These are phyloP conservation scores for Ceratina japonica DNA, from an alignment of 1,140 invertebrate species.

Conservation along the genomic window DNA sequence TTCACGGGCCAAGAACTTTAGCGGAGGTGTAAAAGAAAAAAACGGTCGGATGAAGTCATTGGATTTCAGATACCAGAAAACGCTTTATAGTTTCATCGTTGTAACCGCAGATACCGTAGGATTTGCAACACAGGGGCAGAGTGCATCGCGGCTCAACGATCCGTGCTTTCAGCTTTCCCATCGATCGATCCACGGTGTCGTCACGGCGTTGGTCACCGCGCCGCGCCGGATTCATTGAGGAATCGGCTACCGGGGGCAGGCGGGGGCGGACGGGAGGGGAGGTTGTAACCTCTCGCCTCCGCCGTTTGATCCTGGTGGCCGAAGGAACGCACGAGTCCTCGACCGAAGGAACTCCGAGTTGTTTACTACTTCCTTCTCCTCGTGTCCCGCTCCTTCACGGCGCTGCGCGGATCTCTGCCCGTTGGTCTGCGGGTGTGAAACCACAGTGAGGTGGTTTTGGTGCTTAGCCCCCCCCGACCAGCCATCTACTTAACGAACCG, in stretches of 20 bases:
- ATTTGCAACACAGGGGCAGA: neutral
- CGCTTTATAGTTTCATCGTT: neutral
- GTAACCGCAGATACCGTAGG: neutral
- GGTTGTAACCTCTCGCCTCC: conserved; percentile 34
- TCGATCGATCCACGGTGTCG: conserved; percentile 2
- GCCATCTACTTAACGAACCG: conserved; percentile 77
- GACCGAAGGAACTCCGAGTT: conserved; percentile 59
- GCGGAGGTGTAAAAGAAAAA: neutral
- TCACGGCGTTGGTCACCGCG: conserved; percentile 27
- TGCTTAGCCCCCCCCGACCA: conserved; percentile 75
- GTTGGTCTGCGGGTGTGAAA: conserved; percentile 78
- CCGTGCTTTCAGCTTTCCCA: conserved; percentile 13
- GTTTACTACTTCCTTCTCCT: conserved; percentile 54
- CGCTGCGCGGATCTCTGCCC: conserved; percentile 34
- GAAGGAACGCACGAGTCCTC: conserved; percentile 56
- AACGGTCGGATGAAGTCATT: neutral
- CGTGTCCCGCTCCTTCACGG: conserved; percentile 33
- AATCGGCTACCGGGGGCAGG: conserved; percentile 11
- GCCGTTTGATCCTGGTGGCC: conserved; percentile 6
- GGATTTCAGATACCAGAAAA: neutral
- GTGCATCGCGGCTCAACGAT: neutral
- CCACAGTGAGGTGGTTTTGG: conserved; percentile 78
- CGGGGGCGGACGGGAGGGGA: conserved; percentile 5
- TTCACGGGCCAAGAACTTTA: neutral
- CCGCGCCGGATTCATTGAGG: conserved; percentile 21